Conservation (phyloP, 2,113 vertebrate genomes). For the Picathartes gymnocephalus region DNA sequence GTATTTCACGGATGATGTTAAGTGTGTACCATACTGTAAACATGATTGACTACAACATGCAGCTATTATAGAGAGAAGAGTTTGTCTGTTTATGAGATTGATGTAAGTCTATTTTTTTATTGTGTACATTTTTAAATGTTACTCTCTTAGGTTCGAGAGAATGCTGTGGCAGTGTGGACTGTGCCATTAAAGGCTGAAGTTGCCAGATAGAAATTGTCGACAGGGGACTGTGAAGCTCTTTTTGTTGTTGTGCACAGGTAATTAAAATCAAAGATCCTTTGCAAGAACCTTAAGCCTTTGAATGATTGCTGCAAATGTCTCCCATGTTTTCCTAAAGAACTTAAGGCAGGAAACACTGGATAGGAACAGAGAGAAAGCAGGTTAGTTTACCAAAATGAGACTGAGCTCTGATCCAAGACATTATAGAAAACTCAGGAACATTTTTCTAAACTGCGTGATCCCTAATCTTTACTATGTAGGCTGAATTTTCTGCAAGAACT, state of each 20-base stretch:
- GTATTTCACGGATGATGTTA: not conserved
- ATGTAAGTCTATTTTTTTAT: not conserved
- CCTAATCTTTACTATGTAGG: not conserved
- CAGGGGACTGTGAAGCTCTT: not conserved
- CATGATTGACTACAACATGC: not conserved
- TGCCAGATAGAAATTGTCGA: not conserved
- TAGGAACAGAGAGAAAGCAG: not conserved
- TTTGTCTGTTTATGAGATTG: not conserved
- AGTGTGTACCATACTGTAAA: not conserved
- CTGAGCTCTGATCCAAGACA: not conserved
- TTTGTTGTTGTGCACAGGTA: not conserved
- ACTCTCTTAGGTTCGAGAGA: not conserved
- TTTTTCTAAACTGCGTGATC: not conserved
- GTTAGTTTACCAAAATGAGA: not conserved
- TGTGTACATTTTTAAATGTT: not conserved
- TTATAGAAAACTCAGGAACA: not conserved
- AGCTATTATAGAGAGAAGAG: not conserved
- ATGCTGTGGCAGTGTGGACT: not conserved
- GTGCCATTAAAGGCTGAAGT: not conserved
- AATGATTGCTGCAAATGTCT: not conserved
- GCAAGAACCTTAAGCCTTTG: not conserved
- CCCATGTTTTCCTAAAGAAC: not conserved
- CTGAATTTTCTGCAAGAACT: not conserved
- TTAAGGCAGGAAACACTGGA: not conserved
- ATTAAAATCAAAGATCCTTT: constrained; percentile 12